Conservation (phyloP, 2,113 vertebrate genomes). For the Hydrolagus affinis region DNA sequence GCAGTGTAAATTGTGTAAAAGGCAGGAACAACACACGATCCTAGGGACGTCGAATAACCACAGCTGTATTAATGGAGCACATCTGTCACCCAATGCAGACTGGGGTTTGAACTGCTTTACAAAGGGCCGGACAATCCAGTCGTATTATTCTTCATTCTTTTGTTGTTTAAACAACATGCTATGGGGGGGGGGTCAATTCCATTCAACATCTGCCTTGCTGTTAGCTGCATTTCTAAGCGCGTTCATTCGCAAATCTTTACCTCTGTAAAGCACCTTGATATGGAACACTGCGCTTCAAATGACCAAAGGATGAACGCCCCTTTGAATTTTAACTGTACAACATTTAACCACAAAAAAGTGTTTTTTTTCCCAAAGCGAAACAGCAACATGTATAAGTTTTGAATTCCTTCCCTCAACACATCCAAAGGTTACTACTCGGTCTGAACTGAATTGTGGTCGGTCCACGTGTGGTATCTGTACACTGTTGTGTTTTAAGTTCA, state of each 20-base stretch:
- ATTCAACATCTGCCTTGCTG: conserved; percentile 12
- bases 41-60: neutral
- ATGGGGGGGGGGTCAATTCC: neutral
- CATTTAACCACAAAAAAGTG: neutral
- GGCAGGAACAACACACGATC: neutral
- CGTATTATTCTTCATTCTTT: neutral
- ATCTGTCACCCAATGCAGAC: conserved; percentile 17
- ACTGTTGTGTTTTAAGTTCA: neutral
- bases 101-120: neutral
- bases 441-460: too few species aligned
- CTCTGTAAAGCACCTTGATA: neutral
- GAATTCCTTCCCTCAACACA: conserved; percentile 11
- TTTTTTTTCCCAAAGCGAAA: neutral
- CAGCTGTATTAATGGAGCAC: conserved; percentile 1
- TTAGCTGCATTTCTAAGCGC: neutral
- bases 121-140: neutral
- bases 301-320: neutral
- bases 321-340: neutral
- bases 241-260: neutral
- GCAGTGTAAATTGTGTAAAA: conserved; percentile 13
- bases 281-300: neutral
- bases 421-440: neutral
- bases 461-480: too few species aligned
- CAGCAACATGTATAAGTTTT: neutral
- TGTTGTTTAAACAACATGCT: neutral